Conservation (phyloP, 2,888 invertebrate species). For the Heliothis peltigera region DNA sequence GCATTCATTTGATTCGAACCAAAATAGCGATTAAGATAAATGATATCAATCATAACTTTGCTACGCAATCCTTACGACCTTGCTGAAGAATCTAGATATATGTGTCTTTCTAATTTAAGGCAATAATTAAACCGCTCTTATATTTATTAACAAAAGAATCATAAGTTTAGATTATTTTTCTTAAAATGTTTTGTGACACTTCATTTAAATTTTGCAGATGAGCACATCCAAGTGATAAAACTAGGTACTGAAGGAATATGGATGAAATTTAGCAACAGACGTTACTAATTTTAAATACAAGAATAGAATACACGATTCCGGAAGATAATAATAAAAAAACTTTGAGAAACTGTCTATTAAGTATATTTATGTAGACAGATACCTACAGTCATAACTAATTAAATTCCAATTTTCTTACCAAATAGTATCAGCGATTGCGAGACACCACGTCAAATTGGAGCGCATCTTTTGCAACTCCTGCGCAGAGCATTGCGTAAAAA, state of each 20-base stretch:
- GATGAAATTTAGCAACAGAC: no score
- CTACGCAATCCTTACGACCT: constrained; percentile 28
- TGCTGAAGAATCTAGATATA: constrained; percentile 15
- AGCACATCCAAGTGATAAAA: no score
- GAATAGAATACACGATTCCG: no score
- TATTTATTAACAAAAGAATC: no score
- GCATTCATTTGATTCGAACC: constrained; percentile 22
- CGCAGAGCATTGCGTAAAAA: constrained; percentile 32
- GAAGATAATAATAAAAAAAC: no score
- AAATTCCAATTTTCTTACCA: constrained; percentile 39
- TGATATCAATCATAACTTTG: constrained; percentile 27
- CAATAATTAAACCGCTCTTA: no score
- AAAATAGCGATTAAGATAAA: constrained; percentile 22
- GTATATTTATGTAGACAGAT: background rate
- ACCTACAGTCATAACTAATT: constrained; percentile 19
- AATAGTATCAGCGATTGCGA: constrained; percentile 43
- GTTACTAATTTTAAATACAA: no score
- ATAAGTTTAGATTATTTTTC: no score
- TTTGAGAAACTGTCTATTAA: background rate
- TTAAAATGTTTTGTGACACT: no score
- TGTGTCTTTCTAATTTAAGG: background rate
- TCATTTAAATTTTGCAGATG: no score
- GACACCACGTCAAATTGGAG: constrained; percentile 43
- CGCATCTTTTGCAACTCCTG: constrained; percentile 61
- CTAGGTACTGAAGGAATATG: no score